These are phyloP conservation scores for Cheilosia pagana DNA, from an alignment of 2,888 invertebrate species.

Conservation along the genomic window DNA sequence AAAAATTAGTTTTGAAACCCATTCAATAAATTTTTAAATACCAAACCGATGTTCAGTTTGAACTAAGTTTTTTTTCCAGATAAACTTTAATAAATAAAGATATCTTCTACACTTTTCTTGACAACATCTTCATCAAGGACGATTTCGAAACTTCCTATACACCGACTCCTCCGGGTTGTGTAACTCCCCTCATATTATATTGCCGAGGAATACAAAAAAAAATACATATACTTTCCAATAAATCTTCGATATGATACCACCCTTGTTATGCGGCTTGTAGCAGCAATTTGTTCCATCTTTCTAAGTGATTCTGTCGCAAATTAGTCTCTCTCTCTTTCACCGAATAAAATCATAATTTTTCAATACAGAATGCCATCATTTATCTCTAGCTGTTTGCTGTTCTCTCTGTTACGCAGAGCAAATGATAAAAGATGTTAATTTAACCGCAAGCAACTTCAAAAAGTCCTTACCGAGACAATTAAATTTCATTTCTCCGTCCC, in stretches of 20 bases:
- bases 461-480: constrained; percentile 61
- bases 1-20: too few relatives aligned
- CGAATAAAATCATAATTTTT: constrained; percentile 71
- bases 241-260: constrained; percentile 26
- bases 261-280: not conserved
- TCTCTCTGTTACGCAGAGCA: constrained; percentile 3
- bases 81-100: too few relatives aligned
- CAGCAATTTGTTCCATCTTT: not conserved
- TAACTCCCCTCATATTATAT: too few relatives aligned
- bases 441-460: constrained; percentile 52
- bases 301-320: constrained; percentile 16
- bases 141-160: too few relatives aligned
- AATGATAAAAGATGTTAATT: constrained; percentile 70
- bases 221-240: not conserved
- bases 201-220: not conserved
- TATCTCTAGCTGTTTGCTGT: constrained; percentile 27
- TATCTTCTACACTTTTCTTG: too few relatives aligned
- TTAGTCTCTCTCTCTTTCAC: not conserved
- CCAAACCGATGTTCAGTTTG: too few relatives aligned
- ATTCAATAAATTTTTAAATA: too few relatives aligned
- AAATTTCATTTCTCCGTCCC: constrained; percentile 48
- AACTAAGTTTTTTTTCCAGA: too few relatives aligned
- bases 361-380: constrained; percentile 57
- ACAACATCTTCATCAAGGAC: too few relatives aligned
- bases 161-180: too few relatives aligned